Percentiles rank a stretch among this genome's conserved stretches.
Evolutionary conservation across 2,888 invertebrate genomes (phyloP).

Genomic region (Andrena haemorrhoa): DNA sequence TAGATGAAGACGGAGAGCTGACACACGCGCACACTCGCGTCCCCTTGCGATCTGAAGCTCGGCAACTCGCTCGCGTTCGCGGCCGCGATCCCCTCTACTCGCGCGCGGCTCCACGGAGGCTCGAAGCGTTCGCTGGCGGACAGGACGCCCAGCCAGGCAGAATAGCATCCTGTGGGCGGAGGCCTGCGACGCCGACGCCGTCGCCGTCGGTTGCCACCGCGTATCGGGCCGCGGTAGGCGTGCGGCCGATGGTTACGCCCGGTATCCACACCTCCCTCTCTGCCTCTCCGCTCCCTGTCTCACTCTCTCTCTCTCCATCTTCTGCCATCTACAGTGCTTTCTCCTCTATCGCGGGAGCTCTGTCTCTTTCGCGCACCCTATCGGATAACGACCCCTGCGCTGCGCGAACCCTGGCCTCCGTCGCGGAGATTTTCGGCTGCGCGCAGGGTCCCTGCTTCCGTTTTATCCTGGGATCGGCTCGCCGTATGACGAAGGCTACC

Average conservation of each 20-base stretch:
- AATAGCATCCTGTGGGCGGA: constrained; percentile 49
- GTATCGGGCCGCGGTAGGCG: constrained; percentile 51
- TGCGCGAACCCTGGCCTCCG: constrained; percentile 7
- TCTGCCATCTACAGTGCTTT: background rate
- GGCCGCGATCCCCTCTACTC: constrained; percentile 46
- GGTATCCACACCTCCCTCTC: constrained; percentile 61
- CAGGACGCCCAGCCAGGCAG: constrained; percentile 38
- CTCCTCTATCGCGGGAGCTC: background rate
- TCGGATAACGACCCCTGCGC: constrained; percentile 72
- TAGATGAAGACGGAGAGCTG: constrained; percentile 46
- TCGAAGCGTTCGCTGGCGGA: constrained; percentile 29
- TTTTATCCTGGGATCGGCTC: constrained; percentile 7
- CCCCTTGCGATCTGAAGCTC: constrained; percentile 78
- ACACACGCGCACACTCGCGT: constrained; percentile 80
- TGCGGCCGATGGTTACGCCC: constrained; percentile 62
- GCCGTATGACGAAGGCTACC: background rate
- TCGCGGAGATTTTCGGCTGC: constrained; percentile 36
- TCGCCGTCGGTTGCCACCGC: constrained; percentile 37
- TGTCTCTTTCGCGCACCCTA: constrained; percentile 57
- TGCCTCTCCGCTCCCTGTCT: background rate
- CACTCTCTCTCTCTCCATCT: background rate
- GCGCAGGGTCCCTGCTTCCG: constrained; percentile 11
- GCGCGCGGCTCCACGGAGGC: constrained; percentile 25
- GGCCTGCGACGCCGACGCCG: constrained; percentile 53
- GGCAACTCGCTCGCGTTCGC: constrained; percentile 15